Evolutionary conservation across 2,113 vertebrate species (phyloP).

Genomic region (Seriola rivoliana): DNA sequence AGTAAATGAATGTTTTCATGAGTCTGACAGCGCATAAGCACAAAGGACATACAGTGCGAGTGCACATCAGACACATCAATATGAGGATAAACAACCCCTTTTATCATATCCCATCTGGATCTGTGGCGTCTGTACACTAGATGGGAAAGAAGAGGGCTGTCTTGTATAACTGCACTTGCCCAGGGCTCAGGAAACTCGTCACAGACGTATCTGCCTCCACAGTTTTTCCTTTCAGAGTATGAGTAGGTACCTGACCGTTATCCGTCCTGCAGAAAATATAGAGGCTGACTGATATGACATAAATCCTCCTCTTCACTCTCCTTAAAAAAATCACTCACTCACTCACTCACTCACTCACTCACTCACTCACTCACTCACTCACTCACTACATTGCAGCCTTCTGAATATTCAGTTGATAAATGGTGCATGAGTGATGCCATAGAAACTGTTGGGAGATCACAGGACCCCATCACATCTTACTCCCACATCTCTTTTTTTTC

Average conservation of each 20-base stretch:
- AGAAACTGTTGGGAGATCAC: constrained; percentile 69
- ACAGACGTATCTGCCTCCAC: constrained; percentile 75
- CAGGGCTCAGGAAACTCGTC: constrained; percentile 73
- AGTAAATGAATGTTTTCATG: not conserved
- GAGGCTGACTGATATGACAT: constrained; percentile 64
- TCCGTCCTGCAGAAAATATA: constrained; percentile 71
- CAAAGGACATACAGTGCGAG: not conserved
- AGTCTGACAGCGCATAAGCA: not conserved
- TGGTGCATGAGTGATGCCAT: constrained; percentile 62
- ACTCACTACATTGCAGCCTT: constrained; percentile 14
- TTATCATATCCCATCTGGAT: constrained; percentile 39
- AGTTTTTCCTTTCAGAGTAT: constrained; percentile 64
- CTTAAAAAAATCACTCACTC: constrained; percentile 42
- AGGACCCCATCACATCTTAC: constrained; percentile 60
- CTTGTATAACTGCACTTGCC: constrained; percentile 74
- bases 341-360: constrained; percentile 31
- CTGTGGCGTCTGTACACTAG: constrained; percentile 16
- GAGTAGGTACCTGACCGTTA: constrained; percentile 75
- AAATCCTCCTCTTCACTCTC: constrained; percentile 72
- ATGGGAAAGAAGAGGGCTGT: constrained; percentile 30
- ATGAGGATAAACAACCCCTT: constrained; percentile 26
- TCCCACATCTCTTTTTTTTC: constrained; percentile 40
- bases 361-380: constrained; percentile 48
- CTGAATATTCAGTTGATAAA: constrained; percentile 62
- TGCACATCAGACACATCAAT: not conserved